Percentiles rank a stretch among this genome's conserved stretches.
Conservation (phyloP, 2,888 invertebrate species). For the Lasioglossum leucozonium region DNA sequence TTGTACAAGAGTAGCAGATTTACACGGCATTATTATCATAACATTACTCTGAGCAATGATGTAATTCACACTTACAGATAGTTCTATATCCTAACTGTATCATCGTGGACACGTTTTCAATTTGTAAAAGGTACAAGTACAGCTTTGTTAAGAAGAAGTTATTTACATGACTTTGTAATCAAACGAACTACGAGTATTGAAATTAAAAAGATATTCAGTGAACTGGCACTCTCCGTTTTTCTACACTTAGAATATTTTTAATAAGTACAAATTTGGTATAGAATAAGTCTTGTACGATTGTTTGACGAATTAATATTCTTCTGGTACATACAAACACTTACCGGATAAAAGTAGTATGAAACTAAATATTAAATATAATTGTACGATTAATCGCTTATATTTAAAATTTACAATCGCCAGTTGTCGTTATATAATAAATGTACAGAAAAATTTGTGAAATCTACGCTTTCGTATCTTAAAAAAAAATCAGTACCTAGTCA, state of each 20-base stretch:
- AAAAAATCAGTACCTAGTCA: conserved; percentile 51
- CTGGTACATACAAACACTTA: neutral
- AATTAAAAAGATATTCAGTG: conserved; percentile 29
- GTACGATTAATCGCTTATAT: conserved; percentile 32
- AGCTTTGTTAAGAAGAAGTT: conserved; percentile 28
- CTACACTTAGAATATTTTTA: conserved; percentile 15
- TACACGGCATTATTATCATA: conserved; percentile 6
- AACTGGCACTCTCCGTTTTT: conserved; percentile 16
- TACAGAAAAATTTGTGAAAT: conserved; percentile 30
- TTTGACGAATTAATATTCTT: neutral
- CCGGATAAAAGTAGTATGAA: neutral
- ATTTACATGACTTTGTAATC: conserved; percentile 40
- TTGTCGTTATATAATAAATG: conserved; percentile 13
- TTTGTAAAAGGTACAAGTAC: conserved; percentile 18
- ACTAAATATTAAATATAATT: conserved; percentile 10
- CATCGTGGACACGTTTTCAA: conserved; percentile 9
- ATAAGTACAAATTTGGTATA: conserved; percentile 53
- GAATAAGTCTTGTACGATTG: conserved; percentile 30
- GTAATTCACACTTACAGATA: conserved; percentile 17
- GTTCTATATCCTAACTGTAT: conserved; percentile 25
- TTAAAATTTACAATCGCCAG: conserved; percentile 28
- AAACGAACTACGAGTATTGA: conserved; percentile 29
- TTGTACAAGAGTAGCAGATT: conserved; percentile 25
- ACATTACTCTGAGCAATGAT: conserved; percentile 28
- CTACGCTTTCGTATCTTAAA: conserved; percentile 35